Evolutionary conservation across 1,140 invertebrate species (phyloP), one percentile per base, ranked within the genome.

Genomic region (Spodoptera litura): DNA sequence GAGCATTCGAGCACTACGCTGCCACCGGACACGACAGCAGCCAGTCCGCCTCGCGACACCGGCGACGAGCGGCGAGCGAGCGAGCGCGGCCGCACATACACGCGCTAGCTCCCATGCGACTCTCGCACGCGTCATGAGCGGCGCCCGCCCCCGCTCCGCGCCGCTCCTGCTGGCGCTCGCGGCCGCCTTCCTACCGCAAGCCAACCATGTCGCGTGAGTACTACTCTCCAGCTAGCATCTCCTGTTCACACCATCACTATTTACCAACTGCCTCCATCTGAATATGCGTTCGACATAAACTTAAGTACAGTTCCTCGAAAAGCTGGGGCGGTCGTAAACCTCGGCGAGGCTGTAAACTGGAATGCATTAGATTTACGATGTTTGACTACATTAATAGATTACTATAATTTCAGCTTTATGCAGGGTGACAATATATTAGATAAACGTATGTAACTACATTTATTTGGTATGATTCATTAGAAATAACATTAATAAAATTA

Each of bases 171-270:
- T 92, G 58, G 89, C 86, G 78, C 81, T 93, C 59, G 90, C 88
- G 79, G 88, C 88, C 59, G 87, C 88, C 68, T 88, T 91, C 35
- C 84, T 94, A 15, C 91, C 91, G 78, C 90, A 93, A 73, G 87
- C 86, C 51, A 87, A 89, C 75, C 87, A 90, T 87, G 91, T 92
- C 80, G 90, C 89, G 92, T 94, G 80, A 94, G 92, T 94, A 91
- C 58, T 49, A 35, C n/a, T 44, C 38, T 44, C 38, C 38, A 44
- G 38, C 38, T 13, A 51, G n/a, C 13, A 68, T 70, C 64, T 10
- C 53, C 59, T 59, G 44, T 53, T 55, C 59, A 3, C 53, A 64
- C 10, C 55, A n/a, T 49, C 38, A 66, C 56, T 64, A 51, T 56
- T 38, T 66, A 52, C 49, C 25, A 72, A 70, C 56, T 62, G 6